Percentiles rank a stretch among this genome's conserved stretches.
These are phyloP conservation scores for Hecatera dysodea DNA, from an alignment of 2,888 invertebrate genomes.

Conservation along the genomic window DNA sequence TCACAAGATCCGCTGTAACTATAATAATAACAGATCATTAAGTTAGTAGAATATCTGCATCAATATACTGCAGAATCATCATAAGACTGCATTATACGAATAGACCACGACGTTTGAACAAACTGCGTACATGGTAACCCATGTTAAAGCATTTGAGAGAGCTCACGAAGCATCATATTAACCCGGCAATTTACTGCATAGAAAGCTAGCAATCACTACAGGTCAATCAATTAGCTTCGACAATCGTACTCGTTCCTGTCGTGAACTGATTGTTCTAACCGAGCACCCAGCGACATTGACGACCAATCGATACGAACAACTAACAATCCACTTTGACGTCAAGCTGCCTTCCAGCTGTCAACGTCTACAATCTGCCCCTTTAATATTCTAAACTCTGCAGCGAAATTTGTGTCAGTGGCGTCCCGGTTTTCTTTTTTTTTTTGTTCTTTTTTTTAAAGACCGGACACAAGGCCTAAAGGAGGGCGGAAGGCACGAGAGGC, in stretches of 20 bases:
- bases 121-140: background rate
- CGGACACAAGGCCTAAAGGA: constrained; percentile 44
- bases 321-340: constrained; percentile 55
- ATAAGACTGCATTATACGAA: background rate
- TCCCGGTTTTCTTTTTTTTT: constrained; percentile 31
- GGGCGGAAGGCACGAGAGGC: constrained; percentile 56
- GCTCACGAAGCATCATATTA: constrained; percentile 27
- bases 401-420: constrained; percentile 51
- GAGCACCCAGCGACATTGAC: constrained; percentile 41
- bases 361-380: constrained; percentile 22
- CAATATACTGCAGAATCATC: background rate
- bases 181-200: constrained; percentile 12
- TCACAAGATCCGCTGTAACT: background rate
- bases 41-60: background rate
- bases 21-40: background rate
- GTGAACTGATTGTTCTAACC: constrained; percentile 44
- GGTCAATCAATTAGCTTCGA: constrained; percentile 25
- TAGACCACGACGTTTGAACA: background rate
- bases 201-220: constrained; percentile 29
- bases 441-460: constrained; percentile 55
- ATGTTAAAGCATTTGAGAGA: constrained; percentile 13
- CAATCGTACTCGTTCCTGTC: constrained; percentile 22
- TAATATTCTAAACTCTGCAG: constrained; percentile 46
- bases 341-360: constrained; percentile 30
- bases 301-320: constrained; percentile 56